These are phyloP conservation scores for Calcarius lapponicus DNA, from an alignment of 2,797 vertebrate genomes.

Conservation along the genomic window DNA sequence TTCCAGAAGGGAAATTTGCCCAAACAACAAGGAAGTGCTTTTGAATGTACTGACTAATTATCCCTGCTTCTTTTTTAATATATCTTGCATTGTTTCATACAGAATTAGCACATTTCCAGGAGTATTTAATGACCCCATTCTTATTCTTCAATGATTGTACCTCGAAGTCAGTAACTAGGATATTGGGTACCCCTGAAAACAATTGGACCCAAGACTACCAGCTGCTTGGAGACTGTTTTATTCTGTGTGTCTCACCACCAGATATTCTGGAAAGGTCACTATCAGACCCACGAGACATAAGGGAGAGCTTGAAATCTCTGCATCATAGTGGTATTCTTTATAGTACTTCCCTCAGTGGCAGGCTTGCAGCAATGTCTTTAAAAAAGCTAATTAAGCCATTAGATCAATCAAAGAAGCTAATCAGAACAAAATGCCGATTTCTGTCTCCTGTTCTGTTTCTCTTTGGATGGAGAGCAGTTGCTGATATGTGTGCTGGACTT, in stretches of 20 bases:
- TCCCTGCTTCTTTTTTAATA: background rate
- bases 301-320: constrained; percentile 12
- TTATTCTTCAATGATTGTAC: background rate
- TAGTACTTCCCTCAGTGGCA: background rate
- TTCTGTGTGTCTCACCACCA: constrained; percentile 73
- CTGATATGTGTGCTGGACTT: constrained; percentile 23
- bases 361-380: background rate
- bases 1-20: background rate
- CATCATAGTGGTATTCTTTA: background rate
- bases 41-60: background rate
- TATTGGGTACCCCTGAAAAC: constrained; percentile 77
- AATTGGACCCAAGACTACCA: constrained; percentile 61
- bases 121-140: background rate
- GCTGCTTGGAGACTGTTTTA: constrained; percentile 78
- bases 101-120: background rate
- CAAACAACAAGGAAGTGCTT: background rate
- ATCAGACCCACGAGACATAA: background rate
- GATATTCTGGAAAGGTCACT: constrained; percentile 68
- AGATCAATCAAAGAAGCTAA: constrained; percentile 13
- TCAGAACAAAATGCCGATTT: constrained; percentile 67
- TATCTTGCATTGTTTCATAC: constrained; percentile 8
- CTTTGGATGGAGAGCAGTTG: background rate
- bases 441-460: constrained; percentile 18
- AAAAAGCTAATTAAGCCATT: background rate
- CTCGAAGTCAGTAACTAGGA: background rate